Conservation (phyloP, 2,113 vertebrate genomes). For the Malaclemys terrapin region DNA sequence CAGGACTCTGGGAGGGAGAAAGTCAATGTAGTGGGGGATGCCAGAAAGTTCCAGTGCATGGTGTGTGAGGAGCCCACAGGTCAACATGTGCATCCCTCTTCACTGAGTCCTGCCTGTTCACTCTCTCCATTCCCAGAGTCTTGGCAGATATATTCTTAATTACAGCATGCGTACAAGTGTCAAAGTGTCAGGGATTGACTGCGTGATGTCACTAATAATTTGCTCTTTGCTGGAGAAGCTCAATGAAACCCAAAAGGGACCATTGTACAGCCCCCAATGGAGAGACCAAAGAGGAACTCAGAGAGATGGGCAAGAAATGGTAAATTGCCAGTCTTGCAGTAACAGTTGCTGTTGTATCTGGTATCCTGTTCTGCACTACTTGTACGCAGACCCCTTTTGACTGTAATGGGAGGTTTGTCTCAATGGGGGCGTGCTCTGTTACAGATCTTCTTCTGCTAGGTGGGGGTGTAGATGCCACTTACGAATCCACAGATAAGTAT, state of each 20-base stretch:
- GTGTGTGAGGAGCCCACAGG: neutral
- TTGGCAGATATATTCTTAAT: neutral
- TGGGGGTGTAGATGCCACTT: neutral
- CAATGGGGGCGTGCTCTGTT: neutral
- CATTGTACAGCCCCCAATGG: neutral
- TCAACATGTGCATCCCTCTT: neutral
- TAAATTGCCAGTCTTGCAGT: neutral
- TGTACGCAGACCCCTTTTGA: too few relatives aligned
- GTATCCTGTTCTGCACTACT: too few relatives aligned
- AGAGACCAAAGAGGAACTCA: neutral
- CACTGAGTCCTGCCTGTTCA: neutral
- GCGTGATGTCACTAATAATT: neutral
- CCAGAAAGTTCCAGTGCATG: neutral
- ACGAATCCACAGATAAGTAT: neutral
- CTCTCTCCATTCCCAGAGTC: neutral
- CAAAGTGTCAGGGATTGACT: neutral
- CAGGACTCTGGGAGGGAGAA: neutral
- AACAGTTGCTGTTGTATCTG: too few relatives aligned
- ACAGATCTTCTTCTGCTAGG: neutral
- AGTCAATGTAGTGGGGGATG: neutral
- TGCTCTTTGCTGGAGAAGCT: neutral
- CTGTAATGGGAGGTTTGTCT: too few relatives aligned
- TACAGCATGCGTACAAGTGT: neutral
- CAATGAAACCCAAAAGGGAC: neutral
- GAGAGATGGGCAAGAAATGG: neutral